Conservation (phyloP, 2,797 vertebrate species). For the Dromococcyx pavoninus region DNA sequence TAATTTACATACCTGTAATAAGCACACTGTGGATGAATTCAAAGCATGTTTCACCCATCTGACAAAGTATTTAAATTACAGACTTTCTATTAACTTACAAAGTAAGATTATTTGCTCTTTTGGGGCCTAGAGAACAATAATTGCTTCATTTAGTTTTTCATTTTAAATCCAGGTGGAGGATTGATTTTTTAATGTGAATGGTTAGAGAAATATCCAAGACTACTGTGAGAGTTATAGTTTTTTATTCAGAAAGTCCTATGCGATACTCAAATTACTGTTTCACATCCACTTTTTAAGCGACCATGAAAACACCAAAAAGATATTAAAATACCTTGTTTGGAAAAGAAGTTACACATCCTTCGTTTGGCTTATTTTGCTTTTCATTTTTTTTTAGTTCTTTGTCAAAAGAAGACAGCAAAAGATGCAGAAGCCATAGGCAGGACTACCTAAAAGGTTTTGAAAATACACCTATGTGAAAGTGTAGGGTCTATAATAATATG, state of each 20-base stretch:
- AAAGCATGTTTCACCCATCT: neutral
- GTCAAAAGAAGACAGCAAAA: neutral
- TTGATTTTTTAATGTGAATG: neutral
- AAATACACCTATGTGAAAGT: neutral
- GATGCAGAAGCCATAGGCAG: neutral
- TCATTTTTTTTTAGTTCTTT: neutral
- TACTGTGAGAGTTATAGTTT: neutral
- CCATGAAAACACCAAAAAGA: neutral
- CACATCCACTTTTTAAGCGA: neutral
- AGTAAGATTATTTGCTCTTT: neutral
- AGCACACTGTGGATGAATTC: neutral
- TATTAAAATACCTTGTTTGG: neutral
- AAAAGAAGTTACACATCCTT: neutral
- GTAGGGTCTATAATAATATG: no score
- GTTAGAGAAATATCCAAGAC: neutral
- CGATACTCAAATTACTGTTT: neutral
- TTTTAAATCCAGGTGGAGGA: neutral
- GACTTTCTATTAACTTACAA: neutral
- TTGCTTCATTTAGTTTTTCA: neutral
- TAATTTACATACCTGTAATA: neutral
- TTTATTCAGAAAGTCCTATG: neutral
- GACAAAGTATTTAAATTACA: neutral
- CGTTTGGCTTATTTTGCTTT: neutral
- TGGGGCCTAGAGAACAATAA: neutral
- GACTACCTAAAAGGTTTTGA: neutral